Evolutionary conservation across 1,140 invertebrate genomes (phyloP).

Genomic region (Olivierus martensii): DNA sequence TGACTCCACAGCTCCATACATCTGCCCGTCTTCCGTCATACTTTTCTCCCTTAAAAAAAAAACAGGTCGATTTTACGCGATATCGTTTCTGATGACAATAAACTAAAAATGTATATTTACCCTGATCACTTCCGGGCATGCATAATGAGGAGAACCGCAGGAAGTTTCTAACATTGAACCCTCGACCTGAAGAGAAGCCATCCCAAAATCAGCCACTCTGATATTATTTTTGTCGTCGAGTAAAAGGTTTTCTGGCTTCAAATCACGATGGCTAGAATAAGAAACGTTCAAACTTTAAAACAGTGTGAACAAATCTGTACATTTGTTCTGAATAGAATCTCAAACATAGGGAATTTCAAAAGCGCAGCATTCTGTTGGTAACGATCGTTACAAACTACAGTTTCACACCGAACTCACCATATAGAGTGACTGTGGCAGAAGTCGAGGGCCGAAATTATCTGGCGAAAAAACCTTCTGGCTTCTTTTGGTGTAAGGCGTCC

Average conservation of each 20-base stretch:
- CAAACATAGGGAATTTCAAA: too few species aligned
- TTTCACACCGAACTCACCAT: slow-evolving; percentile 76
- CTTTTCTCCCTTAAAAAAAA: slow-evolving; percentile 75
- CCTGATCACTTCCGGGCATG: slow-evolving; percentile 97
- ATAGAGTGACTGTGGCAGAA: slow-evolving; percentile 99
- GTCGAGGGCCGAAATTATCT: slow-evolving; percentile 97
- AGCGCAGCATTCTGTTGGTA: too few species aligned
- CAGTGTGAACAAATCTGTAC: too few species aligned
- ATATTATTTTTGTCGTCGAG: slow-evolving; percentile 98
- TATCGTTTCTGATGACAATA: too few species aligned
- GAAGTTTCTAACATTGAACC: slow-evolving; percentile 96
- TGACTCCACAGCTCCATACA: slow-evolving; percentile 97
- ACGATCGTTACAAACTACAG: too few species aligned
- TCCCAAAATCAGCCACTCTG: slow-evolving; percentile 97
- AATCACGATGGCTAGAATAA: slow-evolving; percentile 79
- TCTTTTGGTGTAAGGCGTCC: slow-evolving; percentile 94
- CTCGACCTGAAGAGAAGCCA: slow-evolving; percentile 95
- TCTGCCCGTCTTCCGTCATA: slow-evolving; percentile 97
- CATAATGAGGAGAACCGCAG: slow-evolving; percentile 97
- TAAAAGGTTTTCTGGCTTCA: slow-evolving; percentile 96
- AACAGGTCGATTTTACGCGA: too few species aligned
- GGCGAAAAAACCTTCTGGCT: slow-evolving; percentile 90
- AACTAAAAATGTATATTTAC: slow-evolving; percentile 42
- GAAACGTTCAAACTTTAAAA: slow-evolving; percentile 3
- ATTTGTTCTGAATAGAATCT: too few species aligned